Base-by-base conservation (phyloP, 1,140 invertebrate genomes). In the Sycophaga agraensis region DNA sequence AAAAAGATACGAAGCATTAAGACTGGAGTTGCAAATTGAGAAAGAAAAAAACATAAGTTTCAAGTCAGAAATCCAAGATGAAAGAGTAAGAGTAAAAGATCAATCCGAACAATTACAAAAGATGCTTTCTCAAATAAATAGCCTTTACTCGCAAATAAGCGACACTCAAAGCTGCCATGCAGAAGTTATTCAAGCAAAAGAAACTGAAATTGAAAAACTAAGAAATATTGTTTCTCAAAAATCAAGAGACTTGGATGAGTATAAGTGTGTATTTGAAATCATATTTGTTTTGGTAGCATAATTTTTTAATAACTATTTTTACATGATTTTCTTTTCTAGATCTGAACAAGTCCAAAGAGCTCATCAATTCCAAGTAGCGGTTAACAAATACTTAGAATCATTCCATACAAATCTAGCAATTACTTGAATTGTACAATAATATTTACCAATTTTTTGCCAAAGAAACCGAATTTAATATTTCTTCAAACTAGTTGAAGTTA, bases 331-430 rank as follows among this genome's bases (percentile, higher is more conserved):
- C 26, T 28, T 65, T 68, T 68, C 16, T 51, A 77, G 75, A 50
- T 67, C 71, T 19, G 71, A 77, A 50, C 73, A 79, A 66, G 71
- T 75, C n/a, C 74, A 77, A 59, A 68, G 70, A 59, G 74, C 71
- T 7, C 69, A 71, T 51, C 70, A 73, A 35, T 68, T 77, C 50
- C 76, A 79, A 53, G 70, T 75, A n/a, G 77, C 77, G n/a, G 73
- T 79, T 19, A 77, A 64, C 16, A 79, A 79, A 51, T 79, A 76
- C 61, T 65, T 79, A 24, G 71, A 70, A 54, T 70, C 75, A 1
- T 71, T 74, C 39, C 9, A 46, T 24, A 19, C 31, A 28, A 49
- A 43, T 34, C 24, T 2, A 43, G 16, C 14, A 21, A 37, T 37
- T 24, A n/a, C 28, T 42, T 40, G 35, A 39, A 14, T 14, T 11